phyloP scores from a whole-genome alignment of 2,797 vertebrate species.

The Pipistrellus pygmaeus region DNA sequence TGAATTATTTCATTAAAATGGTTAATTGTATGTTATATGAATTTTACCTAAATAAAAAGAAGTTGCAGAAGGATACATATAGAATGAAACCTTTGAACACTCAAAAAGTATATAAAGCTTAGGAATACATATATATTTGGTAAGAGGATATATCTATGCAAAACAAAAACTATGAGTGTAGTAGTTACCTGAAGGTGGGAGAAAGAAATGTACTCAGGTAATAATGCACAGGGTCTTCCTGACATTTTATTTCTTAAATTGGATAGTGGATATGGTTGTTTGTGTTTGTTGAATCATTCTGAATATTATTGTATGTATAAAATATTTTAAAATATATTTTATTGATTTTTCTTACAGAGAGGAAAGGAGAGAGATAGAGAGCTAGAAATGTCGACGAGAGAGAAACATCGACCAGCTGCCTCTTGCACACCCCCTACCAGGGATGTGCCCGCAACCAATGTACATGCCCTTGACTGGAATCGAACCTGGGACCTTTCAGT shows the following conservation, averaged over 20 bases:
- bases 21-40: not conserved
- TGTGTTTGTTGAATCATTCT: not conserved
- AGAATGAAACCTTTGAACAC: not conserved
- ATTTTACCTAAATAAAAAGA: slow-evolving; percentile 4
- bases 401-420: no score
- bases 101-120: not conserved
- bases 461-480: no score
- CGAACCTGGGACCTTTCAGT: no score
- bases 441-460: no score
- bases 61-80: not conserved
- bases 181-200: not conserved
- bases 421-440: no score
- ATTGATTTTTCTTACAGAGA: no score
- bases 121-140: not conserved
- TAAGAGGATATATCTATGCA: not conserved
- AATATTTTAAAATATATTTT: not conserved
- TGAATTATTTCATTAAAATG: not conserved
- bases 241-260: slow-evolving; percentile 9
- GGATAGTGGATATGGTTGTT: not conserved
- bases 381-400: no score
- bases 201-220: not conserved
- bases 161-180: slow-evolving; percentile 21
- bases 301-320: not conserved
- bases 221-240: not conserved
- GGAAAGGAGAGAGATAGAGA: no score